Base-by-base conservation (phyloP, 37 sponge, comb jelly and placozoan species). In the Lycopodina hypogea region DNA sequence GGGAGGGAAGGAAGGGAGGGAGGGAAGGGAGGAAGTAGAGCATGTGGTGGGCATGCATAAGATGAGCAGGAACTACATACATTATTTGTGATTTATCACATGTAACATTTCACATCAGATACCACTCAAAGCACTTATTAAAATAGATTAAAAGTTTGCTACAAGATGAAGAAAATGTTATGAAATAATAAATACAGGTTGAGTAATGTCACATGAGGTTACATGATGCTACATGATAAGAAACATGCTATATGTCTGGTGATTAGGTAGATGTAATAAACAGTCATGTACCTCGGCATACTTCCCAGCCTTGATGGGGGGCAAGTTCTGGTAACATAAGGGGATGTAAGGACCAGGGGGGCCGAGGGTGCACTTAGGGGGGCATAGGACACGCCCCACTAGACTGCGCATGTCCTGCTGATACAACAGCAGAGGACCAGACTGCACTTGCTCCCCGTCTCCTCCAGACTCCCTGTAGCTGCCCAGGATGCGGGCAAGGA, bases 401-500 rank as follows among this genome's bases (percentile, higher is more conserved):
- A 55, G 72, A 28, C 26, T 48, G 24, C 76, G 81, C 0, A 72
- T 62, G 37, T 79, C 24, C 38, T 72, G 74, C 18, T 72, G 65
- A 32, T 85, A 78, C 42, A 85, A 72, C n/a, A 74, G 56, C 9
- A 85, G 58, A 6, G 86, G 86, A 21, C 81, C 81, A 11, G 75
- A 77, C 28, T 39, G 12, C 30, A 6, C 19, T 15, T 29, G 32
- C 9, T 73, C 74, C 6, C 23, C 71, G 4, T 6, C 28, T 1
- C 48, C 6, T 2, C 14, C n/a, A 21, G 48, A 39, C n/a, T 56
- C 58, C 32, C 69, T 53, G 24, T 38, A 76, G 76, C 34, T 38
- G 22, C 88, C 88, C 3, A 87, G 78, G n/a, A 87, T 39, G 37
- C 73, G 78, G 21, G 78, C 76, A 39, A 87, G 73, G 66, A 77